Evolutionary conservation across 2,113 vertebrate genomes (phyloP).

Genomic region (Pardalotus punctatus): DNA sequence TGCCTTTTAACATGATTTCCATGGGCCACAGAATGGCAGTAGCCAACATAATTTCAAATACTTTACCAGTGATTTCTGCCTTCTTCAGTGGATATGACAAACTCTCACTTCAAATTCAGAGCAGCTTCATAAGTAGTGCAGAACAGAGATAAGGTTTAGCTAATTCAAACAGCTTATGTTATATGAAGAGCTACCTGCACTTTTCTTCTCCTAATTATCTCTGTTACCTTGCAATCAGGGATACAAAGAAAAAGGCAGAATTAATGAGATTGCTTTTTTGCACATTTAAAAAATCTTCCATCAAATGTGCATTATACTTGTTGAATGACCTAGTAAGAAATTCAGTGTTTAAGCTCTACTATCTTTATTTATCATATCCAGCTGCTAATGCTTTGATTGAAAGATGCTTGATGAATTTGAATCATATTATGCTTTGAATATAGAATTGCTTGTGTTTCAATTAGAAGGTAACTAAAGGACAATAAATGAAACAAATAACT

Average conservation of each 20-base stretch:
- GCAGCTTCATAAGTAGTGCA: not conserved
- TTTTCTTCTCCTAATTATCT: not conserved
- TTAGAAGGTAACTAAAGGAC: not conserved
- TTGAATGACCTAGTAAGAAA: not conserved
- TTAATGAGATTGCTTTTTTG: not conserved
- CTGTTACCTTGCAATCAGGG: not conserved
- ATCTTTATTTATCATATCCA: not conserved
- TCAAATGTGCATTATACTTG: not conserved
- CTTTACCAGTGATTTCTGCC: not conserved
- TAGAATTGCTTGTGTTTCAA: not conserved
- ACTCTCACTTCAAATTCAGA: not conserved
- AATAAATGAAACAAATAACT: not conserved
- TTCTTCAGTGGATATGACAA: not conserved
- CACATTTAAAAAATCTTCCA: not conserved
- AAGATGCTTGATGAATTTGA: not conserved
- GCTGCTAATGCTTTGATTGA: not conserved
- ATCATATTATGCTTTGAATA: not conserved
- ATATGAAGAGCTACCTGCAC: not conserved
- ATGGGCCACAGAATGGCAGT: not conserved
- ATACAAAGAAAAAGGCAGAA: not conserved
- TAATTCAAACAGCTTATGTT: not conserved
- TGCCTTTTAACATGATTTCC: not conserved
- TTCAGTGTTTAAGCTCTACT: not conserved
- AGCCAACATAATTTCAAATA: not conserved
- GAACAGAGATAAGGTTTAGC: not conserved